A percentile compares a stretch with the other conserved stretches of the same genome.
phyloP scores from a whole-genome alignment of 1,140 invertebrate genomes.

The Pogonus chalceus region DNA sequence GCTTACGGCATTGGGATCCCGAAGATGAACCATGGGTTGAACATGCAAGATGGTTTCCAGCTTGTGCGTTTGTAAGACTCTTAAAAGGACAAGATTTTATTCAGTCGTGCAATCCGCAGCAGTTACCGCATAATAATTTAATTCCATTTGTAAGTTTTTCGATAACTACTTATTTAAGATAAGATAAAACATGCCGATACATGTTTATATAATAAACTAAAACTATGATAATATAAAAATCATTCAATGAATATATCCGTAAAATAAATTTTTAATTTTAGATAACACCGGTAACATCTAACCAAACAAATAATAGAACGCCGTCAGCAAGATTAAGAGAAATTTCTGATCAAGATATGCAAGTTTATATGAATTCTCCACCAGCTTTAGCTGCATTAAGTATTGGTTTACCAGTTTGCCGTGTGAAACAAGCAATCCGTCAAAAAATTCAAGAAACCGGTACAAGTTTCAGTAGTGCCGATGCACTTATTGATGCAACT shows the following conservation, averaged over 20 bases:
- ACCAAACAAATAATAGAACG: background rate
- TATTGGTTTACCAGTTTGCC: constrained; percentile 56
- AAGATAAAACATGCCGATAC: background rate
- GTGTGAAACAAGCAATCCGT: constrained; percentile 52
- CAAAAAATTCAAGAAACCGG: constrained; percentile 46
- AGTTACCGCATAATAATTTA: constrained; percentile 9
- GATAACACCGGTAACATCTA: too few relatives aligned
- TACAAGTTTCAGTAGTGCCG: constrained; percentile 44
- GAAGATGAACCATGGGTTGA: constrained; percentile 82
- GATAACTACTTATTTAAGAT: background rate
- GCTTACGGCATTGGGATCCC: constrained; percentile 73
- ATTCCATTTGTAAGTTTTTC: background rate
- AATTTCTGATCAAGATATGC: constrained; percentile 39
- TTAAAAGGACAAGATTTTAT: constrained; percentile 73
- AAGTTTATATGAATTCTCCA: constrained; percentile 44
- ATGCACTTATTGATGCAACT: constrained; percentile 58
- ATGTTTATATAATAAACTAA: background rate
- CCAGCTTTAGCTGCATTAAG: constrained; percentile 50
- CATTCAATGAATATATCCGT: too few relatives aligned
- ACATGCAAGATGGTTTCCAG: constrained; percentile 82
- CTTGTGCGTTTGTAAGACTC: constrained; percentile 67
- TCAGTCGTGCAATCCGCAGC: constrained; percentile 35
- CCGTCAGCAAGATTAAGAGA: constrained; percentile 30
- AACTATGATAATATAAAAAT: constrained; percentile 2
- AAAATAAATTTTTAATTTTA: too few relatives aligned